Conservation (phyloP, 2,113 vertebrate species). For the Melospiza melodia region DNA sequence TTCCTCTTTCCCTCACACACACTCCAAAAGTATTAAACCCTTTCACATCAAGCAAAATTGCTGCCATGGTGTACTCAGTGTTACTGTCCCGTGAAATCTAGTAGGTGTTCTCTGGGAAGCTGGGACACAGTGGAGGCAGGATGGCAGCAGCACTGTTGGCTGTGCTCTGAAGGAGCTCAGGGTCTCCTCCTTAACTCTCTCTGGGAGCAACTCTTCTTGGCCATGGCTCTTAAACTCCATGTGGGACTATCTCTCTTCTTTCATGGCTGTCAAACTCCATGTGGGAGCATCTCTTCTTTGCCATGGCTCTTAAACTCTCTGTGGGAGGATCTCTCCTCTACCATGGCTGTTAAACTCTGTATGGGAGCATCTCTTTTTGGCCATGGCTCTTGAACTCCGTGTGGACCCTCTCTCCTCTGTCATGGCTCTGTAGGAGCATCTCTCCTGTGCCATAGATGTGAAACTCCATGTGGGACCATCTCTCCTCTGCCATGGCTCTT, state of each 20-base stretch:
- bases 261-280: background rate
- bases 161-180: background rate
- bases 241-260: background rate
- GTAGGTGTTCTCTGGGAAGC: background rate
- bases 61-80: background rate
- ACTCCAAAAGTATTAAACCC: background rate
- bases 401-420: background rate
- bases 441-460: too few species aligned
- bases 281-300: background rate
- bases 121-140: background rate
- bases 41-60: background rate
- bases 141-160: accelerated
- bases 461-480: accelerated
- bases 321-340: background rate
- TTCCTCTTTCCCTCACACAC: background rate
- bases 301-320: background rate
- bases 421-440: background rate
- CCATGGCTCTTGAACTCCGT: background rate
- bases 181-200: background rate
- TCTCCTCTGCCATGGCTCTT: background rate
- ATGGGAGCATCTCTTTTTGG: background rate
- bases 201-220: background rate
- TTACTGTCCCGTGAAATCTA: background rate
- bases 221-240: background rate
- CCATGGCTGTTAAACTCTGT: background rate